phyloP scores from a whole-genome alignment of 2,113 vertebrate species.

The Entelurus aequoreus region DNA sequence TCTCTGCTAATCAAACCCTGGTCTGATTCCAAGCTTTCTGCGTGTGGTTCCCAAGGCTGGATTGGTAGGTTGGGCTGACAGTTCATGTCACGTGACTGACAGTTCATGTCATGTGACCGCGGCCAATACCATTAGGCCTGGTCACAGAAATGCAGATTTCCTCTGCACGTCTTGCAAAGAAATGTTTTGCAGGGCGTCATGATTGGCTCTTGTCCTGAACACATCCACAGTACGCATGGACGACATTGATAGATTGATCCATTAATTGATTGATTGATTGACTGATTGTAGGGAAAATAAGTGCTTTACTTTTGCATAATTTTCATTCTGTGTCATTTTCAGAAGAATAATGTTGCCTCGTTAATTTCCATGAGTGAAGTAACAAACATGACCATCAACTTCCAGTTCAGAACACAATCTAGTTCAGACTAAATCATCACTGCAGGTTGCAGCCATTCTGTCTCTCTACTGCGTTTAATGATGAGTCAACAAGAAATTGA shows the following conservation, averaged over 20 bases:
- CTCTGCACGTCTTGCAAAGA: conserved; percentile 23
- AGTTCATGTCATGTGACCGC: conserved; percentile 48
- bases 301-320: not conserved
- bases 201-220: conserved; percentile 1
- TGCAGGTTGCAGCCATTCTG: too few relatives aligned
- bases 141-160: conserved; percentile 25
- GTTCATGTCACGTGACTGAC: conserved; percentile 46
- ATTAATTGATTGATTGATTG: not conserved
- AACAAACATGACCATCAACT: too few relatives aligned
- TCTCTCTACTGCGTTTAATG: too few relatives aligned
- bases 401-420: too few relatives aligned
- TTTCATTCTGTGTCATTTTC: not conserved
- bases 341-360: not conserved
- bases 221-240: not conserved
- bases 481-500: too few relatives aligned
- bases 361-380: too few relatives aligned
- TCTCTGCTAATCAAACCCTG: not conserved
- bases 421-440: too few relatives aligned
- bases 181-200: conserved; percentile 12
- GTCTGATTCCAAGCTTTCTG: conserved; percentile 34
- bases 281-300: not conserved
- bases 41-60: conserved; percentile 23
- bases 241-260: not conserved
- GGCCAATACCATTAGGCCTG: conserved; percentile 54
- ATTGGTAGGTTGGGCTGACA: conserved; percentile 8